Evolutionary conservation across 2,888 invertebrate genomes (phyloP), one percentile per base, ranked within the genome.

Genomic region (Malthinus seriepunctatus): DNA sequence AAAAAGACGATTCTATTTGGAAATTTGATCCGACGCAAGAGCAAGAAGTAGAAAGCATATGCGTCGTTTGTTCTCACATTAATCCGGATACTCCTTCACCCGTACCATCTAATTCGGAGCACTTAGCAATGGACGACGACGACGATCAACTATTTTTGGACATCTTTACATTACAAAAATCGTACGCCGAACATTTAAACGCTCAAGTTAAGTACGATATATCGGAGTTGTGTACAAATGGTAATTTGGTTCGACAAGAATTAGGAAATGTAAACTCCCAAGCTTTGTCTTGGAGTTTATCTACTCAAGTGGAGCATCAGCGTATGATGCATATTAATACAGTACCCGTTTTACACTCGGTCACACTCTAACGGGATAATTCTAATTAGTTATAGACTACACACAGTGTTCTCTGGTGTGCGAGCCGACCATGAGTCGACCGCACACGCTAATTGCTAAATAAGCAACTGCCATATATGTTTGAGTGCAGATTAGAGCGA

Each of bases 101-200:
- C 35, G 65, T 69, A 37, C 69, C 60, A 23, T 51, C 65, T 44
- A 68, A 71, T 23, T 70, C 69, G 34, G 67, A 61, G 9, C 67
- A 71, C 49, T 74, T 80, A 39, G 85, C 85, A 72, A 74, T 82
- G 66, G 78, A 80, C 64, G 82, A 83, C 70, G 86, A 86, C 70
- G 86, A 85, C 73, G 86, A 86, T 73, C 84, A 85, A 78, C 76
- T 86, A 72, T 77, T 86, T 69, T 80, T 82, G 33, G 86, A 86
- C 73, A 79, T 86, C 65, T 81, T 83, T 73, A 82, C 80, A 68
- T 79, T 84, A 71, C 84, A 83, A 72, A 80, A 81, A 67, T 76
- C 76, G 62, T 82, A 82, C 75, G 78, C 80, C 71, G 77, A 75
- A 60, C 75, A 59, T 64, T 56, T 70, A 64, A 71, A 68, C 32